These are phyloP conservation scores for Corythaeola cristata DNA, from an alignment of 2,113 vertebrate genomes.

Conservation along the genomic window DNA sequence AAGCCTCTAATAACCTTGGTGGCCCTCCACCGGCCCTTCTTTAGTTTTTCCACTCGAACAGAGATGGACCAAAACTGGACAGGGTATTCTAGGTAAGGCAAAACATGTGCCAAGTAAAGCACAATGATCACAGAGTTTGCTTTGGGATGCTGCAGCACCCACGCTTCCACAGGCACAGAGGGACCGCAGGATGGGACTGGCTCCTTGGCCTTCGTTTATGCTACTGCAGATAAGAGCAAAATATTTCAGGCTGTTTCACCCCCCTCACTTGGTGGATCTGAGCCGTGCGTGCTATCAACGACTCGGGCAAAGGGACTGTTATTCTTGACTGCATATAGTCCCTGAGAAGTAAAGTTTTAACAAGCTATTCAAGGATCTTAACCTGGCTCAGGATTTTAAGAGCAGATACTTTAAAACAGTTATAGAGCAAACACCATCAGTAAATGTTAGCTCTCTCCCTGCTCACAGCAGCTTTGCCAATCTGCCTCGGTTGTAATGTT, in stretches of 20 bases:
- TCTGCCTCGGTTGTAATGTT: not conserved
- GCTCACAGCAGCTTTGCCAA: not conserved
- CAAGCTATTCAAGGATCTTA: not conserved
- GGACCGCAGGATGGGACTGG: accelerated
- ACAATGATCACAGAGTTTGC: accelerated
- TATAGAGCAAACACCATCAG: not conserved
- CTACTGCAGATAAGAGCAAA: not conserved
- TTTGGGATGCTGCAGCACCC: not conserved
- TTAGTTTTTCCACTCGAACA: not conserved
- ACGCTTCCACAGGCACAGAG: accelerated
- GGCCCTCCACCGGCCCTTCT: not conserved
- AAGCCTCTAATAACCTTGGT: not conserved
- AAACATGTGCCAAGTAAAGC: not conserved
- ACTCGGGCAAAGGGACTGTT: not conserved
- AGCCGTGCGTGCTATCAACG: not conserved
- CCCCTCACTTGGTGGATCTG: not conserved
- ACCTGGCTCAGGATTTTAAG: not conserved
- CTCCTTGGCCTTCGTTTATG: not conserved
- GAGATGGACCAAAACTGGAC: not conserved
- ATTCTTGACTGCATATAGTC: not conserved
- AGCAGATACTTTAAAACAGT: not conserved
- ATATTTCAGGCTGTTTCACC: not conserved
- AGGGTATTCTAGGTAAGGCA: accelerated
- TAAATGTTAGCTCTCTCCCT: not conserved
- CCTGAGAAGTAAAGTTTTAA: not conserved